phyloP scores from a whole-genome alignment of 2,888 invertebrate genomes.

The Agrochola macilenta region DNA sequence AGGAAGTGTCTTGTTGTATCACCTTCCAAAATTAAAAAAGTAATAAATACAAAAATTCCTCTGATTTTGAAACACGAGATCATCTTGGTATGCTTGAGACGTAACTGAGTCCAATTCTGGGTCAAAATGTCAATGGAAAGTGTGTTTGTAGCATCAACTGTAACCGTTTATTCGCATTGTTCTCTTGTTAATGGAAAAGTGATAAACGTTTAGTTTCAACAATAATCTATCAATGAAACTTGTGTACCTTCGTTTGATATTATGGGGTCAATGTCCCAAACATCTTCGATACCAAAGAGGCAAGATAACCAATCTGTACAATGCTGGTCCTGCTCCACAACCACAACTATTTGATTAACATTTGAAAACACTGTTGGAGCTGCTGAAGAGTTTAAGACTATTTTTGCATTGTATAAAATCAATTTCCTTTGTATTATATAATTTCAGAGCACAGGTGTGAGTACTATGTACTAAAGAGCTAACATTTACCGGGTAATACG shows the following conservation, averaged over 20 bases:
- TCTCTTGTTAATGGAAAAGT: constrained; percentile 21
- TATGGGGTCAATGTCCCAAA: constrained; percentile 21
- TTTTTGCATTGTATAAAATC: no score
- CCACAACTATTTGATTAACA: no score
- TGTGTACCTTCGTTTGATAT: not conserved
- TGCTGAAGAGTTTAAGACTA: no score
- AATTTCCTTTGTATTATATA: no score
- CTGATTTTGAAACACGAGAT: constrained; percentile 4
- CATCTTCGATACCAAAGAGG: not conserved
- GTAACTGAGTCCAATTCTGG: constrained; percentile 18
- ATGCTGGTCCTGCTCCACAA: no score
- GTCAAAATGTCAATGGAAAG: constrained; percentile 3
- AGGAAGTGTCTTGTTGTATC: constrained; percentile 63
- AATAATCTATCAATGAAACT: constrained; percentile 22
- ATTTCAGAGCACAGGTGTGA: no score
- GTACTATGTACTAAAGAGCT: no score
- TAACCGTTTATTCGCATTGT: constrained; percentile 41
- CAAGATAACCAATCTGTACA: not conserved
- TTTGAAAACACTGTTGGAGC: no score
- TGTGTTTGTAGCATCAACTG: constrained; percentile 11
- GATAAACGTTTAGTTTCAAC: constrained; percentile 20
- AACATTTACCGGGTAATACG: no score
- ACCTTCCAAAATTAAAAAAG: constrained; percentile 57
- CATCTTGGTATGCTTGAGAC: constrained; percentile 16
- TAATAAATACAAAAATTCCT: constrained; percentile 21